Evolutionary conservation across 2,113 vertebrate species (phyloP).

Genomic region (Arothron firmamentum): DNA sequence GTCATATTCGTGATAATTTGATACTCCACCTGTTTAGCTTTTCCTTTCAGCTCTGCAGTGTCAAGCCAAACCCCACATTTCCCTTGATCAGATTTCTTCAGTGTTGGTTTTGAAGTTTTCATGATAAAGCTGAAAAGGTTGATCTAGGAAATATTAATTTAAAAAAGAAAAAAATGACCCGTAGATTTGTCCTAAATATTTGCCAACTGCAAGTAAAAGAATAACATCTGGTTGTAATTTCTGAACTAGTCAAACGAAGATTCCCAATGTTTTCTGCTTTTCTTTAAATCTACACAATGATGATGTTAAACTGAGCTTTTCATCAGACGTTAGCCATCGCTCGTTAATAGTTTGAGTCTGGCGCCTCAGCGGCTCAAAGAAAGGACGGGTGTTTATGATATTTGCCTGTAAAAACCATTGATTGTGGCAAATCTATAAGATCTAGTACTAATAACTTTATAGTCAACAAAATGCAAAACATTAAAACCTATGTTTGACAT

Average conservation of each 20-base stretch:
- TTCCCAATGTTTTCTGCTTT: neutral
- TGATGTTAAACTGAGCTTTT: neutral
- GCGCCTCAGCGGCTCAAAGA: conserved; percentile 26
- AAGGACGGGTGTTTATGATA: conserved; percentile 1
- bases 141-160: neutral
- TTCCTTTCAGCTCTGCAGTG: conserved; percentile 64
- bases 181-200: too few species aligned
- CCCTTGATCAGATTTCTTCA: conserved; percentile 22
- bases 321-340: too few species aligned
- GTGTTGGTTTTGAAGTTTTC: conserved; percentile 47
- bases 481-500: rapidly evolving
- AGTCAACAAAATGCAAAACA: too few species aligned
- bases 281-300: neutral
- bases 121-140: conserved; percentile 24
- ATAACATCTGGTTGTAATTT: too few species aligned
- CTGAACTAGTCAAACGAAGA: neutral
- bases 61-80: conserved; percentile 77
- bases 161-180: too few species aligned
- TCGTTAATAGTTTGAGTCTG: conserved; percentile 44
- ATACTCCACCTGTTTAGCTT: conserved; percentile 62
- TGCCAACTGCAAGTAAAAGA: too few species aligned
- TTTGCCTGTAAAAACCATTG: conserved; percentile 17
- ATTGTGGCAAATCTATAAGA: neutral
- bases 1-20: neutral
- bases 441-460: rapidly evolving